These are phyloP conservation scores for Eidolon dupreanum DNA, from an alignment of 2,797 vertebrate species.

Conservation along the genomic window DNA sequence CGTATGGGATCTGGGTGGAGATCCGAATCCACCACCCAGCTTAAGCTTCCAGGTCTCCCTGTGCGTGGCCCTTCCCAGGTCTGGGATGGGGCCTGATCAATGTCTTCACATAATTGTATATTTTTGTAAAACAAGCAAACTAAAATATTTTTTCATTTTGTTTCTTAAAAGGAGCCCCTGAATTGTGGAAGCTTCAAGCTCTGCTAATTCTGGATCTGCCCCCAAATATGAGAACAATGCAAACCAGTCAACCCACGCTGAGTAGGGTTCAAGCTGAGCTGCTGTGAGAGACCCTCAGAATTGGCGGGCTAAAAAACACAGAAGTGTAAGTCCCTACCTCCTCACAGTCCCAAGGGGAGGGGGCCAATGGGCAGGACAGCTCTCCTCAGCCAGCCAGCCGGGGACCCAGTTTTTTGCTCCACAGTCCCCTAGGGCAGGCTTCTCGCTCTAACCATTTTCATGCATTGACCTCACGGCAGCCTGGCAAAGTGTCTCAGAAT, in stretches of 20 bases:
- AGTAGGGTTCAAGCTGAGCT: background rate
- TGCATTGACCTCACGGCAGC: rapidly evolving
- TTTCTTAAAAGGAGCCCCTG: background rate
- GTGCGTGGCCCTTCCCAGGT: background rate
- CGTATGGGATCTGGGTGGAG: background rate
- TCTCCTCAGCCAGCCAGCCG: background rate
- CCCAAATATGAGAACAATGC: background rate
- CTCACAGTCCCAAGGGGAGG: background rate
- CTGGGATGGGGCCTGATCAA: background rate
- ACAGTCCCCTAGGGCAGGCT: rapidly evolving
- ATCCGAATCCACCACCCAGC: no score
- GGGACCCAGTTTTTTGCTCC: no score
- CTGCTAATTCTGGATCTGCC: background rate
- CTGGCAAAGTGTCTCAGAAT: background rate
- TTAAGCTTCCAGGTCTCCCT: background rate
- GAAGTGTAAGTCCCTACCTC: background rate
- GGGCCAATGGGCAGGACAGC: background rate
- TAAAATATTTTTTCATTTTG: background rate
- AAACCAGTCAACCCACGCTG: background rate
- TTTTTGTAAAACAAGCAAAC: background rate
- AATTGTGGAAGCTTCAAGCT: background rate
- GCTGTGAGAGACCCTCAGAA: background rate
- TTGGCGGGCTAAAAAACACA: background rate
- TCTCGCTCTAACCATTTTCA: background rate
- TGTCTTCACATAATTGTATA: background rate